phyloP scores from a whole-genome alignment of 53 echinoderm and acorn worm genomes.

The Holothuria scabra region DNA sequence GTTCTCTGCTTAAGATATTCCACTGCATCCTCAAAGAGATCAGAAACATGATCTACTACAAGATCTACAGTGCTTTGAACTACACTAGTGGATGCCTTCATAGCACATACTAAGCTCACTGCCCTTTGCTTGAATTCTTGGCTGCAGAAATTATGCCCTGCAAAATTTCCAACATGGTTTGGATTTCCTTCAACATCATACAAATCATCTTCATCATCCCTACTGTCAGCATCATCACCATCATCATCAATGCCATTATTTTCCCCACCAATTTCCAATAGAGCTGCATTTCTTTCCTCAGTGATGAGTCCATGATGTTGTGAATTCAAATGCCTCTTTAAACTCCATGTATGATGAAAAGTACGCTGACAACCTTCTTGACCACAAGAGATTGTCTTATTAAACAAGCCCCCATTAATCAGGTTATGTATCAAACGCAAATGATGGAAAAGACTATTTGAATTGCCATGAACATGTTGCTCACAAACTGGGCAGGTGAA shows the following conservation, averaged over 20 bases:
- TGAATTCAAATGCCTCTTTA: too few species aligned
- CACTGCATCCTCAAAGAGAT: constrained; percentile 14
- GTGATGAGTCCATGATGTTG: constrained; percentile 3
- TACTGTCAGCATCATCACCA: neutral
- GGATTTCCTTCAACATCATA: neutral
- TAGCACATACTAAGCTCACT: constrained; percentile 32
- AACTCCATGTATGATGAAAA: too few species aligned
- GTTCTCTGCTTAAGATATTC: constrained; percentile 25
- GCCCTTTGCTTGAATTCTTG: constrained; percentile 15
- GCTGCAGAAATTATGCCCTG: neutral
- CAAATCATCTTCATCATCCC: neutral
- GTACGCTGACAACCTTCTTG: too few species aligned
- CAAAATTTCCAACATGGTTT: constrained; percentile 10
- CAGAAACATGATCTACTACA: constrained; percentile 48
- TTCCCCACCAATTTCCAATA: neutral
- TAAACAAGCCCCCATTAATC: too few species aligned
- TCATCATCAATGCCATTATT: neutral
- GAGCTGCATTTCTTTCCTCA: neutral
- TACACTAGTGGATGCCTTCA: constrained; percentile 28
- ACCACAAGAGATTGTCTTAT: too few species aligned
- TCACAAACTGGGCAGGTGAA: too few species aligned
- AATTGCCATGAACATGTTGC: too few species aligned
- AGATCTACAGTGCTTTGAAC: constrained; percentile 33
- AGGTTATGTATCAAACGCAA: too few species aligned
- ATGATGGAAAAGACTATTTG: too few species aligned